phyloP scores from a whole-genome alignment of 2,888 invertebrate genomes.

The Orthosia gothica region DNA sequence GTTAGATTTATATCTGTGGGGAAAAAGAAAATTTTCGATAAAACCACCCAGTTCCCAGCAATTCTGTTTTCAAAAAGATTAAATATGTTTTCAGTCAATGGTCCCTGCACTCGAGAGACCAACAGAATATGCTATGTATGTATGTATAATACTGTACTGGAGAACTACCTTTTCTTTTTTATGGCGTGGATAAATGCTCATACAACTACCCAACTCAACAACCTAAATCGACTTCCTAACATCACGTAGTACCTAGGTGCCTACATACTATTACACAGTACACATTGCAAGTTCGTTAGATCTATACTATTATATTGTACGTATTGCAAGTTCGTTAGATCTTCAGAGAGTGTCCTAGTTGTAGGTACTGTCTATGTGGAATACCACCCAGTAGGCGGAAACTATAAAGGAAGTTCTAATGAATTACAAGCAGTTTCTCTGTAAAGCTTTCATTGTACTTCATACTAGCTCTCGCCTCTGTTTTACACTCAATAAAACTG shows the following conservation, averaged over 20 bases:
- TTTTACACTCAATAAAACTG: background rate
- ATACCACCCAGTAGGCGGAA: constrained; percentile 33
- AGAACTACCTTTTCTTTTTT: too few species aligned
- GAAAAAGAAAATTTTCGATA: too few species aligned
- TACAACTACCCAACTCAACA: too few species aligned
- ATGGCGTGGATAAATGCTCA: too few species aligned
- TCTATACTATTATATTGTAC: background rate
- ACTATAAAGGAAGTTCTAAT: constrained; percentile 35
- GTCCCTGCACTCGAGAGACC: too few species aligned
- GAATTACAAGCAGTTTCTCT: constrained; percentile 17
- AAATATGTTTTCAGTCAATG: too few species aligned
- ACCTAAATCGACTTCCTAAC: background rate
- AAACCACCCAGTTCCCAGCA: too few species aligned
- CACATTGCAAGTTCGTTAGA: background rate
- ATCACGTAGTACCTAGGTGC: background rate
- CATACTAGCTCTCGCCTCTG: background rate
- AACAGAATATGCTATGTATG: too few species aligned
- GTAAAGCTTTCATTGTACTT: constrained; percentile 7
- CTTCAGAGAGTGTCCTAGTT: background rate
- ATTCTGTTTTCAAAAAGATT: too few species aligned
- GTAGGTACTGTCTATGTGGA: too few species aligned
- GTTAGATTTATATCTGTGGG: too few species aligned
- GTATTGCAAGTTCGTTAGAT: background rate
- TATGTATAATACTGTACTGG: too few species aligned
- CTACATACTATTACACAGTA: background rate